A percentile compares a stretch with the other conserved stretches of the same genome.
Conservation (phyloP, 2,797 vertebrate species). For the Poecilia picta region DNA sequence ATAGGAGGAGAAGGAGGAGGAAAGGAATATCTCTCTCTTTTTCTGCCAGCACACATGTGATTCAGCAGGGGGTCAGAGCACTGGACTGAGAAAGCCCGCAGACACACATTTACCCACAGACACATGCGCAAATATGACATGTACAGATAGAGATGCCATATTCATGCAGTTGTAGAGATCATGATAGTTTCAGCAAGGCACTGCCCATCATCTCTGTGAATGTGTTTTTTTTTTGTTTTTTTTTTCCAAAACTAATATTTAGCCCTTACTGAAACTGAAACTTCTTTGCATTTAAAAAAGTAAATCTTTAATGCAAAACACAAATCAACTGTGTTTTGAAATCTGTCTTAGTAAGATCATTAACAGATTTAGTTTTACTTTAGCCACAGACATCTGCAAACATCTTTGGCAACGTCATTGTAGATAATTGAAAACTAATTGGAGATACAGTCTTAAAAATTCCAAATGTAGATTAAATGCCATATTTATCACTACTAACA, state of each 20-base stretch:
- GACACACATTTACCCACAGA: slow-evolving; percentile 37
- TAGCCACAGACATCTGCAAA: background rate
- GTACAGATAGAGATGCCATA: slow-evolving; percentile 18
- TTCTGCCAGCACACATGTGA: slow-evolving; percentile 36
- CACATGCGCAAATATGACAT: slow-evolving; percentile 26
- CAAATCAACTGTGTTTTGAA: background rate
- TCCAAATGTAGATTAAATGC: background rate
- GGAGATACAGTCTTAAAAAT: background rate
- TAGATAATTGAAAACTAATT: background rate
- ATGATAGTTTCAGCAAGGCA: slow-evolving; percentile 18
- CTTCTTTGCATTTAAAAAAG: slow-evolving; percentile 47
- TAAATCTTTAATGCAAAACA: background rate
- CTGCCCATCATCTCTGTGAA: background rate
- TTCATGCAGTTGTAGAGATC: slow-evolving; percentile 23
- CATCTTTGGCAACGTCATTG: background rate
- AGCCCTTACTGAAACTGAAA: slow-evolving; percentile 50
- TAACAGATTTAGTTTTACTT: background rate
- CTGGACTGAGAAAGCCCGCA: slow-evolving; percentile 36
- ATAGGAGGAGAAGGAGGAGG: slow-evolving; percentile 27
- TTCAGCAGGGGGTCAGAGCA: slow-evolving; percentile 51
- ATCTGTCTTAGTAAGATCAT: background rate
- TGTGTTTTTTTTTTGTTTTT: slow-evolving; percentile 14
- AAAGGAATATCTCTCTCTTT: slow-evolving; percentile 18
- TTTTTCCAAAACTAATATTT: slow-evolving; percentile 25
- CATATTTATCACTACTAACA: slow-evolving; percentile 4